Evolutionary conservation across 2,888 invertebrate genomes (phyloP), one percentile per base, ranked within the genome.

Genomic region (Geotrupes spiniger): DNA sequence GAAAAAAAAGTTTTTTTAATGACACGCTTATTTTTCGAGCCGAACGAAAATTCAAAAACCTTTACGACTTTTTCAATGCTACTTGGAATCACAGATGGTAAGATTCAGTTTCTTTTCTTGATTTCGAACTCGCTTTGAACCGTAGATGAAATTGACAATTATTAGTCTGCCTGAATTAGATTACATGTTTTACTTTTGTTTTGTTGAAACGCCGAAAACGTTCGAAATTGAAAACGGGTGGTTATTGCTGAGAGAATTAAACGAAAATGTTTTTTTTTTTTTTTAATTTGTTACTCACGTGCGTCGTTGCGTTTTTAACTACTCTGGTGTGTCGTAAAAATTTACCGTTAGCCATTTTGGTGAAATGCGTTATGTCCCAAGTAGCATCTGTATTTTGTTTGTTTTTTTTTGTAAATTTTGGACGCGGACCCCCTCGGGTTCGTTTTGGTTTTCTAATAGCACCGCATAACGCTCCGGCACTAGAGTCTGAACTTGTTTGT

Each of bases 51-150:
- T 60, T 63, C 54, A 54, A 63, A 65, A 65, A 61, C 58, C 59
- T 59, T 60, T 61, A 53, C 61, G 60, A 63, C 56, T 65, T 63
- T 65, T 69, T 63, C 66, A 67, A 69, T 73, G 72, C 73, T 71
- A 71, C 71, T 70, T 72, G 72, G 71, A 71, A 65, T 59, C 61
- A 60, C 68, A 74, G 75, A 75, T 72, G 75, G 75, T 75, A 75
- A 75, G 75, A 63, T 72, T 73, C 71, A 69, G 65, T 66, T 72
- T 70, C 63, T 46, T 52, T 53, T 46, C 42, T n/a, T n/a, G 43
- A 49, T 40, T 45, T 42, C 33, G 43, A 33, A 54, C 38, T 50
- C 55, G 61, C 61, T 61, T 60, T 52, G 54, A 52, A 52, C 49
- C 46, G 61, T 61, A 61, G 61, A 58, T 61, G 52, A 56, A 58